A percentile compares a stretch with the other conserved stretches of the same genome.
Evolutionary conservation across 1,140 invertebrate genomes (phyloP).

Genomic region (Nephila pilipes): DNA sequence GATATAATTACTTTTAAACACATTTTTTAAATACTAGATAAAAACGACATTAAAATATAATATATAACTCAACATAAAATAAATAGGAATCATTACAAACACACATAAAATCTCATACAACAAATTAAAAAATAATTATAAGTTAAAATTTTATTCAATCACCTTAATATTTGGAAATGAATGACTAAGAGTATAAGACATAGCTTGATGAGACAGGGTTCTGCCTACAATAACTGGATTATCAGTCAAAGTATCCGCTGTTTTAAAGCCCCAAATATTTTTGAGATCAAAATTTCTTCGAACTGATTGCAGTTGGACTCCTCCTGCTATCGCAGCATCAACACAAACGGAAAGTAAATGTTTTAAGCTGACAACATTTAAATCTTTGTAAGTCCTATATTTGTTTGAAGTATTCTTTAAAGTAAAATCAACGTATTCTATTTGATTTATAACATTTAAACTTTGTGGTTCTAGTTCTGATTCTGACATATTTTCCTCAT

Average conservation of each 20-base stretch:
- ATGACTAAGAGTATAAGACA: neutral
- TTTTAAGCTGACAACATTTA: slow-evolving; percentile 85
- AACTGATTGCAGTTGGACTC: slow-evolving; percentile 87
- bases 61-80: no score
- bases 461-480: neutral
- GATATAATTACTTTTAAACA: no score
- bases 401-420: neutral
- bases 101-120: no score
- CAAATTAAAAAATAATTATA: no score
- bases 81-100: no score
- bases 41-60: no score
- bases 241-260: neutral
- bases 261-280: slow-evolving; percentile 81
- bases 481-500: neutral
- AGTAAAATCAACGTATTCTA: neutral
- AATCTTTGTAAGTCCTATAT: neutral
- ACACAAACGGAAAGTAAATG: slow-evolving; percentile 89
- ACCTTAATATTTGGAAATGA: slow-evolving; percentile 29
- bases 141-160: neutral
- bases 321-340: slow-evolving; percentile 89
- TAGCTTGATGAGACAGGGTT: neutral
- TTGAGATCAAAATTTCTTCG: slow-evolving; percentile 83
- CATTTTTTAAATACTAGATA: no score
- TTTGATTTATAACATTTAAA: slow-evolving; percentile 1
- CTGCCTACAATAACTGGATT: neutral